Evolutionary conservation across 2,113 vertebrate species (phyloP), one percentile per base, ranked within the genome.

Genomic region (Herpetotheres cachinnans): DNA sequence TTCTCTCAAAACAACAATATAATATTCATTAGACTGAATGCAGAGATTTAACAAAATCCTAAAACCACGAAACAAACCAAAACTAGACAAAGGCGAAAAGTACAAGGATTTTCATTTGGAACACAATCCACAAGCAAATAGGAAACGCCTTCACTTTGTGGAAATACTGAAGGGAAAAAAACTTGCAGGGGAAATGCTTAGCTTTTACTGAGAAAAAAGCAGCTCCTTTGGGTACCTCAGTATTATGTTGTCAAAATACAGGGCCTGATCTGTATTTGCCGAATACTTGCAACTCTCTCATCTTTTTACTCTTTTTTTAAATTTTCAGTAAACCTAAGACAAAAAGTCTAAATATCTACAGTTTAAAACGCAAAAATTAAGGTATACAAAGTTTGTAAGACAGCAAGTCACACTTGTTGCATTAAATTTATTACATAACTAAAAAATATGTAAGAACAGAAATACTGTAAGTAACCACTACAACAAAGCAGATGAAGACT

Each of bases 1-100:
- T 82, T 79, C 95, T 98, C 63, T 63, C 27, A 61, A 88, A 91
- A 80, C 7, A 90, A 69, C 22, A 82, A 72, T 36, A 61, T 77
- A 85, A 62, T 7, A 73, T 25, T 63, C 7, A 46, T n/a, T 30
- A 73, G 12, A 40, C 6, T 42, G 40, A 91, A 36, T 12, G 26
- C 17, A 71, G 36, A 25, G 26, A 71, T 52, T 70, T 25, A 66
- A 78, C n/a, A 63, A 86, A 50, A n/a, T 36, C 16, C 56, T 61
- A 76, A 62, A 73, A n/a, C 24, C 21, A 56, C 47, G 56, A 70
- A 84, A 13, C 16, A 82, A 88, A 72, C 16, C 27, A 30, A 62
- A 91, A 82, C 11, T 52, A 30, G 58, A 47, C 18, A 89, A 52
- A 81, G 36, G 52, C 25, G 70, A 61, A 56, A 74, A 44, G 44